Evolutionary conservation across 2,113 vertebrate species (phyloP), one percentile per base, ranked within the genome.

Genomic region (Gnathonemus longibarbis): DNA sequence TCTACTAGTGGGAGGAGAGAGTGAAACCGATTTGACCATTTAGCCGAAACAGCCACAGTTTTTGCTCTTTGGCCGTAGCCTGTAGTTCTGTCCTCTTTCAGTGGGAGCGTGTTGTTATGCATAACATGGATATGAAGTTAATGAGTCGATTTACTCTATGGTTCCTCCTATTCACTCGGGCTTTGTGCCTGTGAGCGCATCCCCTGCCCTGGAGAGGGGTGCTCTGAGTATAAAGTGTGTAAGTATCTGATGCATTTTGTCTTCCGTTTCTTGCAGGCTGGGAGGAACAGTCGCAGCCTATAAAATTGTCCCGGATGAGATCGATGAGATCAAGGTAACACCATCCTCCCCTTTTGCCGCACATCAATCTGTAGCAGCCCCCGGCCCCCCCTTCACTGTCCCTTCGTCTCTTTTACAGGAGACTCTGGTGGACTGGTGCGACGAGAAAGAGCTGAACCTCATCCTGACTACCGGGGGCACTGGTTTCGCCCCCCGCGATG

Each of bases 401-500:
- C 39, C 39, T 53, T 35, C 8, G 2, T 74, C 19, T 48, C 66
- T 52, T 39, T 39, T 39, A 8, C 50, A 99, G 98, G 98, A 99
- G 91, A 99, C 97, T 31, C 96, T 99, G 89, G 93, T 99, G 96
- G 98, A 98, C 94, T 99, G 98, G 98, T 99, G 98, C 89, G 98
- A 99, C 93, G 98, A 99, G 90, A 98, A 98, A 92, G 98, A 99
- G 93, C 97, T 99, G 91, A 99, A 99, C 94, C 97, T 99, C 93
- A 98, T 99, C 94, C 95, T 99, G 94, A 99, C 98, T 77, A 99
- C 98, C 27, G 98, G 98, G 95, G 98, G 98, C 95, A 99, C 98
- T 90, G 98, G 98, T 6, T 99, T 99, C 93, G 98, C 98, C 85
- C 98, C 98, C 27, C 96, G 98, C 94, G 98, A 99, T 95, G 98